These are phyloP conservation scores for Poecilia picta DNA, from an alignment of 2,797 vertebrate genomes.

Conservation along the genomic window DNA sequence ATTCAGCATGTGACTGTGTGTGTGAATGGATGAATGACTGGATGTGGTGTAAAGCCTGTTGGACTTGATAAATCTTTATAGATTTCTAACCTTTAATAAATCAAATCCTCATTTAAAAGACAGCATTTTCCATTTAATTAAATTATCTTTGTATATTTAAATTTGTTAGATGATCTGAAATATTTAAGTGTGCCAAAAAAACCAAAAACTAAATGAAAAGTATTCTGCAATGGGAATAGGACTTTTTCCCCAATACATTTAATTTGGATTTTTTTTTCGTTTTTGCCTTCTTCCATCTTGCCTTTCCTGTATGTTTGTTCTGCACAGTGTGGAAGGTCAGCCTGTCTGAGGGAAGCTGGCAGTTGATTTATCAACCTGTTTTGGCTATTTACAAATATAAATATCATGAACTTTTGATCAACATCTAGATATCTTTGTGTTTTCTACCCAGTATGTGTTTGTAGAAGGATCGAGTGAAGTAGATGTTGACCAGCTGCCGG, in stretches of 20 bases:
- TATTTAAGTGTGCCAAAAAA: not conserved
- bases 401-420: not conserved
- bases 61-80: not conserved
- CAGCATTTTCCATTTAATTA: not conserved
- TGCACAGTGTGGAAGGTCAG: not conserved
- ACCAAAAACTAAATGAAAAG: not conserved
- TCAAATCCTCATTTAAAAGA: not conserved
- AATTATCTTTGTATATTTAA: not conserved
- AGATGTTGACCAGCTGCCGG: constrained; percentile 96
- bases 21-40: too few relatives aligned
- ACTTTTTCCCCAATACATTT: not conserved
- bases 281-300: not conserved
- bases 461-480: constrained; percentile 99
- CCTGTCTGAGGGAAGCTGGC: not conserved
- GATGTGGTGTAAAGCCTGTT: too few relatives aligned
- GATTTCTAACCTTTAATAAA: not conserved
- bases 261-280: not conserved
- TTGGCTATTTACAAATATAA: not conserved
- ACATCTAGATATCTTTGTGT: not conserved
- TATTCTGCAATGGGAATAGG: not conserved
- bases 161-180: not conserved
- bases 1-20: too few relatives aligned
- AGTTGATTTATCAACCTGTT: not conserved
- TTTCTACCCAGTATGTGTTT: constrained; percentile 95
- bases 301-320: not conserved